Percentiles rank a stretch among this genome's conserved stretches.
Conservation (phyloP, 2,113 vertebrate species). For the Nothocercus julius region DNA sequence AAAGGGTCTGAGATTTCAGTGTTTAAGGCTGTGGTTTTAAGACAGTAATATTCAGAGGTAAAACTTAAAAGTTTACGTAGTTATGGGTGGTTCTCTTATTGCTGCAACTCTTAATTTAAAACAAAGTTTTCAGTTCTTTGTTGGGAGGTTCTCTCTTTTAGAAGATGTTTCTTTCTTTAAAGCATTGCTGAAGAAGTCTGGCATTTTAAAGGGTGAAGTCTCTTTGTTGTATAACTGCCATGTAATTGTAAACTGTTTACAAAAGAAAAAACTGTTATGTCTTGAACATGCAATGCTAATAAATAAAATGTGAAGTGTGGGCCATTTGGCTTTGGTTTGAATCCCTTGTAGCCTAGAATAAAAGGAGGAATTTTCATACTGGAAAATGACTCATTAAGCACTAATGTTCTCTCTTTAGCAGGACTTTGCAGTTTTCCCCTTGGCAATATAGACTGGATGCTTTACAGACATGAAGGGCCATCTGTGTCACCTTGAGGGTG, state of each 20-base stretch:
- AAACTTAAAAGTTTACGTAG: background rate
- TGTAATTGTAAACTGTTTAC: slow-evolving; percentile 56
- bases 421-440: slow-evolving; percentile 57
- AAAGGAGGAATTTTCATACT: slow-evolving; percentile 61
- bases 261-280: slow-evolving; percentile 48
- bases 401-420: slow-evolving; percentile 61
- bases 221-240: slow-evolving; percentile 60
- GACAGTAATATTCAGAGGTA: background rate
- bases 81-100: background rate
- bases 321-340: slow-evolving; percentile 63
- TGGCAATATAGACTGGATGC: slow-evolving; percentile 33
- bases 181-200: slow-evolving; percentile 11
- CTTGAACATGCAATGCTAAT: slow-evolving; percentile 45
- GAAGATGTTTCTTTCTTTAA: background rate
- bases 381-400: slow-evolving; percentile 69
- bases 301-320: slow-evolving; percentile 53
- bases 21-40: background rate
- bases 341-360: slow-evolving; percentile 66
- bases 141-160: background rate
- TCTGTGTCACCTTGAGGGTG: slow-evolving; percentile 66
- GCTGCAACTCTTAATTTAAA: accelerated
- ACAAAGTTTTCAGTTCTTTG: background rate
- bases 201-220: slow-evolving; percentile 49
- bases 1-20: background rate
- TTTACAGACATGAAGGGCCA: slow-evolving; percentile 51